Percentiles rank a stretch among this genome's conserved stretches.
Evolutionary conservation across 2,113 vertebrate genomes (phyloP).

Genomic region (Plectropomus leopardus): DNA sequence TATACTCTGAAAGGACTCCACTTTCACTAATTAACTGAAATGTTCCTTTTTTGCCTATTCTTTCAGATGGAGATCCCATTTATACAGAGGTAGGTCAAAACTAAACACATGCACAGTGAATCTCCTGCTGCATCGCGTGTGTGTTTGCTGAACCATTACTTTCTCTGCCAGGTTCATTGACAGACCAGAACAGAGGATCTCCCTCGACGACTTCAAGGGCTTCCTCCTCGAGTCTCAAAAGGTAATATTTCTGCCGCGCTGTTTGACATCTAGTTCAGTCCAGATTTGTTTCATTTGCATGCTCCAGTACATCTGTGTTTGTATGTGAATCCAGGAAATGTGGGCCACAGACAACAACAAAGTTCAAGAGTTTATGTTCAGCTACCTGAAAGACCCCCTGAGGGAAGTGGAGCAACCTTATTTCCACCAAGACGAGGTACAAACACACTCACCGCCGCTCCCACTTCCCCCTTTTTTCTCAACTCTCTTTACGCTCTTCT

Average conservation of each 20-base stretch:
- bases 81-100: slow-evolving; percentile 85
- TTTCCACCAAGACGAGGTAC: slow-evolving; percentile 94
- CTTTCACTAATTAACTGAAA: slow-evolving; percentile 48
- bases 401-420: slow-evolving; percentile 96
- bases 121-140: slow-evolving; percentile 1
- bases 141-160: slow-evolving; percentile 9
- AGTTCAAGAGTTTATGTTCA: slow-evolving; percentile 96
- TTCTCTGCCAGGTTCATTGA: slow-evolving; percentile 86
- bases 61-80: slow-evolving; percentile 92
- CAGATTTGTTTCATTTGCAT: neutral
- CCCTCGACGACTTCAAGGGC: slow-evolving; percentile 90
- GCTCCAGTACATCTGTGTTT: slow-evolving; percentile 24
- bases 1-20: slow-evolving; percentile 8
- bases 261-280: neutral
- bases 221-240: slow-evolving; percentile 94
- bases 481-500: neutral
- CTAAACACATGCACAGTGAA: neutral
- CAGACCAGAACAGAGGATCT: slow-evolving; percentile 89
- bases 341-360: slow-evolving; percentile 91
- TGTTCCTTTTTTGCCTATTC: slow-evolving; percentile 21
- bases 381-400: slow-evolving; percentile 94
- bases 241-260: slow-evolving; percentile 75
- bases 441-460: neutral
- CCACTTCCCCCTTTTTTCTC: neutral
- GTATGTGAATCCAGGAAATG: slow-evolving; percentile 86